Evolutionary conservation across 2,113 vertebrate genomes (phyloP), one percentile per base, ranked within the genome.

Genomic region (Eonycteris spelaea): DNA sequence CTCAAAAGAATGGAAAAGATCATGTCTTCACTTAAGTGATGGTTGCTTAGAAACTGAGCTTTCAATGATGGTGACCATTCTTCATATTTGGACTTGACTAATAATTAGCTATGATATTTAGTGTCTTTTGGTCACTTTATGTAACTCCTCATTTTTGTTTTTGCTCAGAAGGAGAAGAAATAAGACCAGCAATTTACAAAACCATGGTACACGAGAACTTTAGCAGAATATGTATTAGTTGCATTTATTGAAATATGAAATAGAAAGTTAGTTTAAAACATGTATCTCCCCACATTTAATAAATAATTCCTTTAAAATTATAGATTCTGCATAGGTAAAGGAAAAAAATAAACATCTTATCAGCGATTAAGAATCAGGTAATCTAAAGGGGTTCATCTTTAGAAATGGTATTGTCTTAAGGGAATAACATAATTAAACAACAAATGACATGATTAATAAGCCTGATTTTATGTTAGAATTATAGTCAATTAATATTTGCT

Each of bases 241-340:
- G 4, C 9, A 45, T 85, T 67, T 33, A 79, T 6, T 74, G 22
- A 65, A 8, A n/a, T 45, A 59, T 16, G 57, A 2, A 86, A 19
- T 75, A 75, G 19, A 70, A 68, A 75, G 1, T n/a, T 26, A 38
- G 67, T 90, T 95, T 75, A 26, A 35, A 65, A 14, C 7, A 6
- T 35, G 0, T 51, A 51, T 65, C 21, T 15, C 16, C 3, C 2
- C 30, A 45, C 2, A 51, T 2, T 3, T 10, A 16, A 9, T 26
- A 35, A 15, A 77, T 59, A 77, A 43, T 77, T 59, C 43, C 35
- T n/a, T 57, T 45, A 35, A 22, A 79, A 84, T 30, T 13, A 33
- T 22, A 28, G 6, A 21, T 13, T 55, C 14, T 78, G 21, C 0
- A 71, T 71, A 61, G 1, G 63, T 3, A 59, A 90, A 82, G 1